These are phyloP conservation scores for Hydrolagus affinis DNA, from an alignment of 2,113 vertebrate species.

Conservation along the genomic window DNA sequence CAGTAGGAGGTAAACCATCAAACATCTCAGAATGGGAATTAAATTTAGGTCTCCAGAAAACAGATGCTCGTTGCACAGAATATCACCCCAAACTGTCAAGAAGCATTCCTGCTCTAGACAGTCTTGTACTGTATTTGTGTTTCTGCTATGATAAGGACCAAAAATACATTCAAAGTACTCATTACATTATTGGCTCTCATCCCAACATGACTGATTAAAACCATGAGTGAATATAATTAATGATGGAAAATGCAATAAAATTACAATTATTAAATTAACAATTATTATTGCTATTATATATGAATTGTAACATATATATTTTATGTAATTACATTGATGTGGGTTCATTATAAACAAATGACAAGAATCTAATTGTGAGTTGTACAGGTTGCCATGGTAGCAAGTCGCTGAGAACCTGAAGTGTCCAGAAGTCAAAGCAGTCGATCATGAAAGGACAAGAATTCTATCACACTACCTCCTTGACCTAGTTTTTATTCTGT, in stretches of 20 bases:
- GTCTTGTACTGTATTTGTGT: neutral
- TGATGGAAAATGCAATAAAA: neutral
- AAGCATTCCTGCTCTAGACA: neutral
- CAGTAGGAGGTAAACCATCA: neutral
- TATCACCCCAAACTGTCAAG: neutral
- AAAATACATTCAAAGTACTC: neutral
- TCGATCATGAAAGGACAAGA: neutral
- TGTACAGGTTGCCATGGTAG: conserved; percentile 3
- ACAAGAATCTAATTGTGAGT: conserved; percentile 18
- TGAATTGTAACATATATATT: neutral
- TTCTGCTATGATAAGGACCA: neutral
- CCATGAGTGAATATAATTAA: neutral
- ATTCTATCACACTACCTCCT: neutral
- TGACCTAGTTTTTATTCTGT: neutral
- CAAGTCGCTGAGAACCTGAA: neutral
- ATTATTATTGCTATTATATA: neutral
- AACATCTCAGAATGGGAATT: neutral
- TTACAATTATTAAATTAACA: conserved; percentile 1
- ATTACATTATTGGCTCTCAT: conserved; percentile 8
- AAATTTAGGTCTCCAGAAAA: neutral
- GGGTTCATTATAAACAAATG: neutral
- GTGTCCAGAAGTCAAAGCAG: neutral
- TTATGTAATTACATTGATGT: neutral
- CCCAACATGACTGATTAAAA: neutral
- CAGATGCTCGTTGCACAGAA: neutral